Conservation (phyloP, 2,113 vertebrate genomes). For the Ceuthmochares aereus region DNA sequence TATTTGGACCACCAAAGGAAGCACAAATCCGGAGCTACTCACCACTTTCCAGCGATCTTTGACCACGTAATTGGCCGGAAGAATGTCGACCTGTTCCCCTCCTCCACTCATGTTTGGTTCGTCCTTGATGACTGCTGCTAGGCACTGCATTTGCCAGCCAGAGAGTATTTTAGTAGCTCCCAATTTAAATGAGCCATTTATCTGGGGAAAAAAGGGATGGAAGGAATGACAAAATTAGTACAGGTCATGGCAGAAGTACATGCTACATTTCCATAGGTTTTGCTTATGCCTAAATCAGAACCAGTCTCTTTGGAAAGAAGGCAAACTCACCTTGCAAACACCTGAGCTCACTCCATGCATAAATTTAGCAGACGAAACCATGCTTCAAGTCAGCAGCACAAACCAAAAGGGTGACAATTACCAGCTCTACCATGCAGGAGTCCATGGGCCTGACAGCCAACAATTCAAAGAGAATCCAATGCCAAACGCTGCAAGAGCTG, state of each 20-base stretch:
- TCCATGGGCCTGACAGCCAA: not conserved
- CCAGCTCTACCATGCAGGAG: not conserved
- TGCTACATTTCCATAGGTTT: not conserved
- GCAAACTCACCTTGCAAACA: constrained; percentile 20
- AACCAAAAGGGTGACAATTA: not conserved
- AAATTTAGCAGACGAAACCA: not conserved
- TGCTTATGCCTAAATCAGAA: not conserved
- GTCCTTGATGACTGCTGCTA: constrained; percentile 94
- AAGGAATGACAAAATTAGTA: constrained; percentile 47
- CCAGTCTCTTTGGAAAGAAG: not conserved
- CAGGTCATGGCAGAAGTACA: not conserved
- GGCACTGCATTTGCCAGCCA: constrained; percentile 96
- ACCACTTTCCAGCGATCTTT: constrained; percentile 99
- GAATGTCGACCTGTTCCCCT: constrained; percentile 96
- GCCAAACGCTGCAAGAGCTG: not conserved
- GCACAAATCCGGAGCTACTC: constrained; percentile 68
- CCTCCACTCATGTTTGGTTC: constrained; percentile 98
- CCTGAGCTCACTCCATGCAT: constrained; percentile 2
- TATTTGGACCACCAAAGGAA: not conserved
- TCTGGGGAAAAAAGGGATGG: constrained; percentile 73
- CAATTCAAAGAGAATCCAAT: not conserved
- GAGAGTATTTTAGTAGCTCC: constrained; percentile 91
- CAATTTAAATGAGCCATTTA: constrained; percentile 96
- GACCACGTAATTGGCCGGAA: constrained; percentile 97
- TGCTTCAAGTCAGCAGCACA: constrained; percentile 45